These are phyloP conservation scores for Thryonomys swinderianus DNA, from an alignment of 2,113 vertebrate genomes.

Conservation along the genomic window DNA sequence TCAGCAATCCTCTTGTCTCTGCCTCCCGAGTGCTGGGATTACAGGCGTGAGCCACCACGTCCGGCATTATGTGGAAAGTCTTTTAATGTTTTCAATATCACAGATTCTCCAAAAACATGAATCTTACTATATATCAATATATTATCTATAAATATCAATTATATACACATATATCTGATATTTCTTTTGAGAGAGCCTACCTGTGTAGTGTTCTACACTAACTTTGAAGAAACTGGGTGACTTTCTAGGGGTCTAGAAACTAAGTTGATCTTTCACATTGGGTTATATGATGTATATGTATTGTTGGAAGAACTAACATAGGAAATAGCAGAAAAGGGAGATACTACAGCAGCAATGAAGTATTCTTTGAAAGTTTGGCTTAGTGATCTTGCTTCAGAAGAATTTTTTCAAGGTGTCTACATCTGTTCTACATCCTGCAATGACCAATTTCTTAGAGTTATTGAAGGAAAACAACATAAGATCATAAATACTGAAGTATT, in stretches of 20 bases:
- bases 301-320: background rate
- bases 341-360: slow-evolving; percentile 15
- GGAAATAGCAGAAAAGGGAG: background rate
- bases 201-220: slow-evolving; percentile 20
- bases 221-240: slow-evolving; percentile 1
- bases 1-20: no score
- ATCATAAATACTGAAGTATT: slow-evolving; percentile 36
- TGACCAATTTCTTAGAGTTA: slow-evolving; percentile 25
- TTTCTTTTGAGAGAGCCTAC: slow-evolving; percentile 22
- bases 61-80: background rate
- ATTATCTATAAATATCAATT: slow-evolving; percentile 55
- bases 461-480: background rate
- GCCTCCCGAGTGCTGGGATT: no score
- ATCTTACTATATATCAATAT: slow-evolving; percentile 46
- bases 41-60: no score
- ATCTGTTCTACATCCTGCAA: background rate
- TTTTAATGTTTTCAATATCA: slow-evolving; percentile 46
- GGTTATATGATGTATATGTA: background rate
- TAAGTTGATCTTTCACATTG: background rate
- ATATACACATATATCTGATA: background rate
- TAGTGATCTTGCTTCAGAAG: slow-evolving; percentile 23
- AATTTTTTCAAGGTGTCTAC: background rate
- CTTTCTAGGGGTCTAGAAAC: background rate
- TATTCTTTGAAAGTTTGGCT: slow-evolving; percentile 19
- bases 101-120: background rate